Evolutionary conservation across 2,113 vertebrate genomes (phyloP).

Genomic region (Saccopteryx leptura): DNA sequence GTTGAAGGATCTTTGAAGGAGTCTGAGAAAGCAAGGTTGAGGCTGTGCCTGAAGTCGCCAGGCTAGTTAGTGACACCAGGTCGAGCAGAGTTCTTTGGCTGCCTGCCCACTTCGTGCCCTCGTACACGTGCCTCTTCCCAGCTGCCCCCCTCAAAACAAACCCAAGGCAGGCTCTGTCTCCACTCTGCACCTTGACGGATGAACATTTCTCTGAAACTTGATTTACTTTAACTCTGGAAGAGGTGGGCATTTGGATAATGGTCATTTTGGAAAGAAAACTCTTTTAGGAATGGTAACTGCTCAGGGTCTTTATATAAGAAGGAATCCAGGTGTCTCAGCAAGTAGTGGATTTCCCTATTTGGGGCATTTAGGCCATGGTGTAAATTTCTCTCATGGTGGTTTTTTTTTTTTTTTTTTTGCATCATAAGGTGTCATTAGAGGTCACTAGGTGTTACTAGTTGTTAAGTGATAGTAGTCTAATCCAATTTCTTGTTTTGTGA

Average conservation of each 20-base stretch:
- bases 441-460: neutral
- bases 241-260: neutral
- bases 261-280: slow-evolving; percentile 30
- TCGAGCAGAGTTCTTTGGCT: neutral
- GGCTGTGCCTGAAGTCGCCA: neutral
- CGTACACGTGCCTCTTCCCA: neutral
- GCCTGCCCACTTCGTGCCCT: neutral
- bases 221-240: neutral
- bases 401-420: slow-evolving; percentile 43
- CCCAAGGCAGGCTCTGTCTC: neutral
- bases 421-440: neutral
- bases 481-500: slow-evolving; percentile 52
- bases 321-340: neutral
- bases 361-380: neutral
- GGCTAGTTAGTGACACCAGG: neutral
- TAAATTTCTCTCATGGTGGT: neutral
- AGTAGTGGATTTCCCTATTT: neutral
- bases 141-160: neutral
- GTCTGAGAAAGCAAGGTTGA: neutral
- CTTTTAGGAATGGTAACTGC: neutral
- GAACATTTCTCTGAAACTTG: neutral
- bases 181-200: neutral
- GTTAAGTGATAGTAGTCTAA: slow-evolving; percentile 1
- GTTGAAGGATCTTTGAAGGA: neutral
- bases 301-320: neutral